Base-by-base conservation (phyloP, 1,140 invertebrate genomes). In the roundworm (Caenorhabditis elegans) region DNA sequence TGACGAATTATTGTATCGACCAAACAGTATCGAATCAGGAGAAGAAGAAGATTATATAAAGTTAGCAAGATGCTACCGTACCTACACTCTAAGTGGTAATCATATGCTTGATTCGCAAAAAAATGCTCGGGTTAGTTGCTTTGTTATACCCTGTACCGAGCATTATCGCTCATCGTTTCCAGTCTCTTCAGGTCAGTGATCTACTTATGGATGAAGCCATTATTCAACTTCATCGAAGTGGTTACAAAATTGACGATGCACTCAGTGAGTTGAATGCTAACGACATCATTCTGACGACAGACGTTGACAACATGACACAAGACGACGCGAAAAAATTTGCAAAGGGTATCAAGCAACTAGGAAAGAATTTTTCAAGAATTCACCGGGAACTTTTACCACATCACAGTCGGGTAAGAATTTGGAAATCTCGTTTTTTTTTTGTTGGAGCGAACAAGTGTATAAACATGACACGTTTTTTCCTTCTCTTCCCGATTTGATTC, bases 281-380 rank as follows among this genome's bases (percentile, higher is more conserved):
- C 76, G 84, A 84, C 47, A 53, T 82, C 48, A 47, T 85, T 22
- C 46, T 85, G n/a, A 75, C 82, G 13, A 65, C 78, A 26, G 85
- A 87, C 43, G 70, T 43, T 19, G 86, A 80, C 48, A 87, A 87
- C 43, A 86, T 89, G 83, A 86, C 65, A 46, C 76, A 81, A 36
- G 88, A 88, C 22, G 88, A 89, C 53, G 80, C 93, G 90, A 97
- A 98, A 93, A 93, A 95, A 85, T 99, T 99, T 92, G 95, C 97
- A 76, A 98, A 98, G 92, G 97, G 97, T 85, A 93, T 99, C 79
- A 92, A 96, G 82, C 95, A 96, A 90, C 97, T 97, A 92, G 97
- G 97, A 86, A 99, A 99, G 92, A 98, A 99, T 92, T 99, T 99
- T 91, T 97, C 97, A 90, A 94, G 96, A 86, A 98, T 99, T 86